Evolutionary conservation across 2,797 vertebrate genomes (phyloP).

Genomic region (Myotis myotis): DNA sequence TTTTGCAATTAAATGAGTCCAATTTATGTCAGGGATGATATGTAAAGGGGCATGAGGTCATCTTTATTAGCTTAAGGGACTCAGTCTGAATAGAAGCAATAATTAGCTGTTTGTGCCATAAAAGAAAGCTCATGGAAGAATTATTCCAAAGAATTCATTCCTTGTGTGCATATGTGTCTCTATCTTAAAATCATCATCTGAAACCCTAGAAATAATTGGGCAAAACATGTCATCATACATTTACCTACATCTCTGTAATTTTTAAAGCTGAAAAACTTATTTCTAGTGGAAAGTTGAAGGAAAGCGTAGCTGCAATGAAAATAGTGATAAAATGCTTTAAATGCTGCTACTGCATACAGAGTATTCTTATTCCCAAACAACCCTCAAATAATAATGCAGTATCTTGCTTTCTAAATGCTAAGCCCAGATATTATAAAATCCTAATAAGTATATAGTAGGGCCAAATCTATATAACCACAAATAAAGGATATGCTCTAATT

Average conservation of each 20-base stretch:
- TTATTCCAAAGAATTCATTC: background rate
- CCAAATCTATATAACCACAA: background rate
- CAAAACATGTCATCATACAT: constrained; percentile 28
- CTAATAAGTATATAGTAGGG: background rate
- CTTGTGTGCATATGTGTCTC: background rate
- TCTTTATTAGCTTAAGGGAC: background rate
- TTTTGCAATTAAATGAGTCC: constrained; percentile 30
- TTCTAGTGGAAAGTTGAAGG: background rate
- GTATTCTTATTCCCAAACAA: background rate
- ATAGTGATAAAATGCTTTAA: background rate
- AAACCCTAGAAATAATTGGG: constrained; percentile 46
- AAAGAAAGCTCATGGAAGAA: background rate
- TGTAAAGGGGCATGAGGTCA: background rate
- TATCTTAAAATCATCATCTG: background rate
- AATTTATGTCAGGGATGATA: background rate
- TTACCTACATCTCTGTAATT: background rate
- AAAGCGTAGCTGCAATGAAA: background rate
- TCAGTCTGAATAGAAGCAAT: background rate
- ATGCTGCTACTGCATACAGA: background rate
- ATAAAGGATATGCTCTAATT: background rate
- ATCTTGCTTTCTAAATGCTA: background rate
- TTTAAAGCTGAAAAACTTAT: background rate
- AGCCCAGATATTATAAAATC: background rate
- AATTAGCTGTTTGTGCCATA: background rate
- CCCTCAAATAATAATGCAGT: background rate